Evolutionary conservation across 2,797 vertebrate species (phyloP).

Genomic region (Phrynocephalus guinanensis): DNA sequence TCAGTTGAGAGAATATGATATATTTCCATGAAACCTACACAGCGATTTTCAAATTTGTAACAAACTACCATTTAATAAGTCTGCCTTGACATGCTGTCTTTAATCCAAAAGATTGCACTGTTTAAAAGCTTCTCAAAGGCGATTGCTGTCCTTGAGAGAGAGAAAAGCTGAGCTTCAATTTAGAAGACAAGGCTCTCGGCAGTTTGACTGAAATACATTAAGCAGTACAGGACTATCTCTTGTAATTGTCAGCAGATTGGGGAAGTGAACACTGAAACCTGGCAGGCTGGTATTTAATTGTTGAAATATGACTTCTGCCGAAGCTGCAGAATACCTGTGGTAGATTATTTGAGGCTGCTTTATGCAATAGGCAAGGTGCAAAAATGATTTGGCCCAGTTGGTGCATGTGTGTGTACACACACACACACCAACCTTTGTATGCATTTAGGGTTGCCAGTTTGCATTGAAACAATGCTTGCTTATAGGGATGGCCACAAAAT

Average conservation of each 20-base stretch:
- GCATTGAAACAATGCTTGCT: no score
- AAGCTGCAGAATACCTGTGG: constrained; percentile 60
- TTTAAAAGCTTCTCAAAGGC: constrained; percentile 68
- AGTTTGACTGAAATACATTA: constrained; percentile 58
- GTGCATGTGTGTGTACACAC: neutral
- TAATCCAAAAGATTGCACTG: constrained; percentile 45
- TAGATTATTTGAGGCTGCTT: constrained; percentile 60
- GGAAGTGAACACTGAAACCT: constrained; percentile 57
- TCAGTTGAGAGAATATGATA: constrained; percentile 36
- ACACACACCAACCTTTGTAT: neutral
- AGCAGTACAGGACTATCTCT: constrained; percentile 56
- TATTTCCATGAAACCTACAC: constrained; percentile 17
- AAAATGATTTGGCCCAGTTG: neutral
- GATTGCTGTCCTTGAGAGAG: constrained; percentile 61
- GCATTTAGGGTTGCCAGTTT: neutral
- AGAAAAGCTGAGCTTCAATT: constrained; percentile 55
- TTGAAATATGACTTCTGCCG: constrained; percentile 73
- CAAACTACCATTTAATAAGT: constrained; percentile 54
- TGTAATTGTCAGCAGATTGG: constrained; percentile 70
- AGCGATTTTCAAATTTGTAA: constrained; percentile 14
- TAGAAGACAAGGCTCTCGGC: constrained; percentile 49
- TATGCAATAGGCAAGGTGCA: constrained; percentile 1
- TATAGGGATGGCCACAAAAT: no score
- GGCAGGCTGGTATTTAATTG: constrained; percentile 71
- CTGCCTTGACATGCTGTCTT: constrained; percentile 37